phyloP scores from a whole-genome alignment of 1,140 invertebrate species.

The Calosoma granatense region DNA sequence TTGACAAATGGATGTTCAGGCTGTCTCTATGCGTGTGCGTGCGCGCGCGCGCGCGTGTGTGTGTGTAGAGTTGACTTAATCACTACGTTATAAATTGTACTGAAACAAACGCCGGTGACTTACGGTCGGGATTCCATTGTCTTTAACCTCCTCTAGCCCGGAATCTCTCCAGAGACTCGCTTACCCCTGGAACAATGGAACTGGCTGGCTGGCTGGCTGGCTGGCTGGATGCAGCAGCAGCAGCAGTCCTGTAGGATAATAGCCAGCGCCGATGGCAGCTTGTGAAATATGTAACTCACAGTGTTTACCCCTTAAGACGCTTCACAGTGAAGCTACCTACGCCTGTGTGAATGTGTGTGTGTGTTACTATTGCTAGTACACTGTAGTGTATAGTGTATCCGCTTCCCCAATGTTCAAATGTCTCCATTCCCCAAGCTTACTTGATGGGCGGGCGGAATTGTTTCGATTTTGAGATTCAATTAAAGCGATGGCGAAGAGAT shows the following conservation, averaged over 20 bases:
- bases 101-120: slow-evolving; percentile 1
- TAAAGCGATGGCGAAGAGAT: too few relatives aligned
- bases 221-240: neutral
- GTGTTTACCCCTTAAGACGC: neutral
- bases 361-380: too few relatives aligned
- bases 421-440: too few relatives aligned
- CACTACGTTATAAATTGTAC: slow-evolving; percentile 6
- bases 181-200: neutral
- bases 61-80: neutral
- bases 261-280: neutral
- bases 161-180: neutral
- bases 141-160: neutral
- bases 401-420: too few relatives aligned
- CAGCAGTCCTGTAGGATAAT: neutral
- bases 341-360: too few relatives aligned
- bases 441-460: too few relatives aligned
- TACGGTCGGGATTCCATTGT: slow-evolving; percentile 4
- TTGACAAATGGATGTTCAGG: neutral
- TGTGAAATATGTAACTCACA: slow-evolving; percentile 4
- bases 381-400: too few relatives aligned
- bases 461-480: too few relatives aligned
- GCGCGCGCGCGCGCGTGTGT: neutral
- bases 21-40: neutral
- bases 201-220: too few relatives aligned
- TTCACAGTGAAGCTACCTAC: too few relatives aligned